phyloP scores from a whole-genome alignment of 2,888 invertebrate genomes.

The Pemphredon lugubris region DNA sequence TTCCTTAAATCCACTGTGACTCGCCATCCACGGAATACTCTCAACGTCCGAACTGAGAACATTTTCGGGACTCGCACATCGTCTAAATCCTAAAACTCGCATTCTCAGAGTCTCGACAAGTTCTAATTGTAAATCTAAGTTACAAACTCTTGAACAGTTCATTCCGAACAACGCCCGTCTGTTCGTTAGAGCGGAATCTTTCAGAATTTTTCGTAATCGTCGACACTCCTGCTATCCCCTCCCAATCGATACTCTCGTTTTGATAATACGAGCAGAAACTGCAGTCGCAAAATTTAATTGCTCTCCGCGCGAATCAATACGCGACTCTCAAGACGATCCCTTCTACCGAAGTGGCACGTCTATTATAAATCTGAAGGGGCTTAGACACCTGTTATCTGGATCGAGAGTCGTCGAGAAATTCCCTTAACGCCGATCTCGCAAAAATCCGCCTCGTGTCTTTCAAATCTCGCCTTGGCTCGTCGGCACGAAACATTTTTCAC shows the following conservation, averaged over 20 bases:
- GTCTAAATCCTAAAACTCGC: too few relatives aligned
- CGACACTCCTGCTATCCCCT: too few relatives aligned
- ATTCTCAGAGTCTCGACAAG: too few relatives aligned
- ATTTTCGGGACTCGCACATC: too few relatives aligned
- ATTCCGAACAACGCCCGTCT: too few relatives aligned
- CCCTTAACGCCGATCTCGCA: constrained; percentile 18
- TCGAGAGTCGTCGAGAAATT: neutral
- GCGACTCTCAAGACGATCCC: neutral
- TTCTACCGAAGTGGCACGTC: neutral
- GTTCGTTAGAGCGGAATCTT: too few relatives aligned
- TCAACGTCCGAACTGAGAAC: too few relatives aligned
- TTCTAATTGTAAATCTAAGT: too few relatives aligned
- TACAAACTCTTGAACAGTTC: too few relatives aligned
- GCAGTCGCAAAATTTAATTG: neutral
- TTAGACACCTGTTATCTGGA: constrained; percentile 13
- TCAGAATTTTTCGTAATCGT: too few relatives aligned
- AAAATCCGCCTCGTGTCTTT: neutral
- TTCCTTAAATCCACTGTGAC: too few relatives aligned
- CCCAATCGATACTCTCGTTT: neutral
- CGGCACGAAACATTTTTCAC: constrained; percentile 39
- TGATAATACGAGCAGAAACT: neutral
- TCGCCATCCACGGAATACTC: too few relatives aligned
- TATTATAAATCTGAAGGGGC: constrained; percentile 1
- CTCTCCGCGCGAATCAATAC: neutral
- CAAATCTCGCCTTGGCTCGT: constrained; percentile 34